These are phyloP conservation scores for Spinus olivaceus DNA, from an alignment of 2,797 vertebrate species.

Conservation along the genomic window DNA sequence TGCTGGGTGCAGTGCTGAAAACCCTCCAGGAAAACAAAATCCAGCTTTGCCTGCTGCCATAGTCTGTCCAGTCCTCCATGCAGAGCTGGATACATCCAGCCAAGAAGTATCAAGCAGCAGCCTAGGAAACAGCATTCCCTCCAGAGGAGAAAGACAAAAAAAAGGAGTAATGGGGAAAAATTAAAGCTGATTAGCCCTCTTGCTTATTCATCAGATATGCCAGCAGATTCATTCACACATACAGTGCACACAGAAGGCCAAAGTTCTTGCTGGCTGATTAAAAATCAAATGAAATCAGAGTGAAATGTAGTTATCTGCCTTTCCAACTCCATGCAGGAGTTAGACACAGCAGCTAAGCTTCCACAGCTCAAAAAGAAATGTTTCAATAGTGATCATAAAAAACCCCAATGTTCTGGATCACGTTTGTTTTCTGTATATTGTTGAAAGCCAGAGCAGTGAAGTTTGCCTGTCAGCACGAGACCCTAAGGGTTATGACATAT, in stretches of 20 bases:
- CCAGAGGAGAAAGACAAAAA: not conserved
- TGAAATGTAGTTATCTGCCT: not conserved
- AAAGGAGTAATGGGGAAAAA: not conserved
- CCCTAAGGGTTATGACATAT: not conserved
- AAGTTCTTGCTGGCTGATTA: not conserved
- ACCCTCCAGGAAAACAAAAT: not conserved
- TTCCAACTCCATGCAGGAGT: not conserved
- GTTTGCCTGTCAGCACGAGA: not conserved
- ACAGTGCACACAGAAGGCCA: not conserved
- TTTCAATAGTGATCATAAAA: not conserved
- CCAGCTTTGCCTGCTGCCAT: not conserved
- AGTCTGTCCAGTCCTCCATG: not conserved
- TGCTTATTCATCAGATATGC: not conserved
- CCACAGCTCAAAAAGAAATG: not conserved
- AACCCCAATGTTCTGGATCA: not conserved
- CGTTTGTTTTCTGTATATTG: not conserved
- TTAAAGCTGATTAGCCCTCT: not conserved
- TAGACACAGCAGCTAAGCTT: not conserved
- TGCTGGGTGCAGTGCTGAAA: not conserved
- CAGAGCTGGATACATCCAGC: not conserved
- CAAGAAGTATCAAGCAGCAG: not conserved
- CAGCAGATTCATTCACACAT: not conserved
- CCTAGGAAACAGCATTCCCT: not conserved
- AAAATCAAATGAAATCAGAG: not conserved
- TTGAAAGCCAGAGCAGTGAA: not conserved